Percentiles rank a stretch among this genome's conserved stretches.
Evolutionary conservation across 2,113 vertebrate species (phyloP).

Genomic region (Potamarius usumacintae): DNA sequence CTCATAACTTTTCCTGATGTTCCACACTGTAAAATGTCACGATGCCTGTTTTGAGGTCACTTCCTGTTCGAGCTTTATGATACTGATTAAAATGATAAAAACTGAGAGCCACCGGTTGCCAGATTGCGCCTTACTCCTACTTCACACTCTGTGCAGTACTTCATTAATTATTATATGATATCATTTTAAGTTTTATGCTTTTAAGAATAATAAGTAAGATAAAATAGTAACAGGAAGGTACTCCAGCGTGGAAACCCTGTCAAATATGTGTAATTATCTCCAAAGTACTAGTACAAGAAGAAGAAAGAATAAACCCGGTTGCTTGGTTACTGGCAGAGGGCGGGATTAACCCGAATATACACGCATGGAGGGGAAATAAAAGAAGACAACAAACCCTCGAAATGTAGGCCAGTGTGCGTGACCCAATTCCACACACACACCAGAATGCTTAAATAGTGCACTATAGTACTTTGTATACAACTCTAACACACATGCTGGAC

Average conservation of each 20-base stretch:
- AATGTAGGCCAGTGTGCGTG: constrained; percentile 66
- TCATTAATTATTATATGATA: not conserved
- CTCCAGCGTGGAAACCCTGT: not conserved
- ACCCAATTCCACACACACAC: constrained; percentile 58
- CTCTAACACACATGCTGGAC: not conserved
- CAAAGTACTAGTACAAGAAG: too few species aligned
- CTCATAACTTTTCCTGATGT: not conserved
- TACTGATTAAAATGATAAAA: not conserved
- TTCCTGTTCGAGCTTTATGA: not conserved
- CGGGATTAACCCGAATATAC: constrained; percentile 58
- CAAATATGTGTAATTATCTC: not conserved
- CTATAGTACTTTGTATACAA: not conserved
- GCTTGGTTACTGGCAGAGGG: constrained; percentile 47
- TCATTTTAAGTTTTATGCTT: too few species aligned
- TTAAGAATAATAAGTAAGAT: not conserved
- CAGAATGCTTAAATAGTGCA: not conserved
- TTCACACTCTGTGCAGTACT: not conserved
- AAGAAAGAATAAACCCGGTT: constrained; percentile 16
- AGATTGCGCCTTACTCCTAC: not conserved
- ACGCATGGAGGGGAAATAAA: constrained; percentile 56
- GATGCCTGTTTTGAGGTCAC: not conserved
- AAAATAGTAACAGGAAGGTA: too few species aligned
- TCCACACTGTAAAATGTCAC: not conserved
- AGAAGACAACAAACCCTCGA: constrained; percentile 65
- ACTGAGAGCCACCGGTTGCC: constrained; percentile 1